Percentiles rank a stretch among this genome's conserved stretches.
Evolutionary conservation across 2,797 vertebrate genomes (phyloP).

Genomic region (Tauraco hartlaubi): DNA sequence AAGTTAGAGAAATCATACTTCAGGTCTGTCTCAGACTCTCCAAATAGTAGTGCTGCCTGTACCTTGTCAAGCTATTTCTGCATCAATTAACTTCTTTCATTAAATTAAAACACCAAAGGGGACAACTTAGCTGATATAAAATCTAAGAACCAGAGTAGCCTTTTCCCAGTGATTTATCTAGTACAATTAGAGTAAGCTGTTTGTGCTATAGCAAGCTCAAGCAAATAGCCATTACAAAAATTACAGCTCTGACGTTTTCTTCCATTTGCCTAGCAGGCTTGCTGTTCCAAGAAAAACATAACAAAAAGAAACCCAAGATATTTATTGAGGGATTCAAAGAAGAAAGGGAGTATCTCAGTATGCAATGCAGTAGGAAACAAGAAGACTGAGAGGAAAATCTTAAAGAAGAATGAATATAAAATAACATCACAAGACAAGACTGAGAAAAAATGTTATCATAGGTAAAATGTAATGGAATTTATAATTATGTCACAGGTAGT

Average conservation of each 20-base stretch:
- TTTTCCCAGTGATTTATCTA: slow-evolving; percentile 36
- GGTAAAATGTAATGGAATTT: neutral
- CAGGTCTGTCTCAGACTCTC: neutral
- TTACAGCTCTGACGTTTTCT: neutral
- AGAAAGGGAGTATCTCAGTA: neutral
- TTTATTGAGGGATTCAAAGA: neutral
- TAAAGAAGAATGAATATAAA: neutral
- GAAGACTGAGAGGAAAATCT: neutral
- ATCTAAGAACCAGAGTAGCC: neutral
- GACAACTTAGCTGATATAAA: slow-evolving; percentile 27
- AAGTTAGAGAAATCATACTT: neutral
- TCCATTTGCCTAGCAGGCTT: neutral
- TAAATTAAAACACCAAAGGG: slow-evolving; percentile 58
- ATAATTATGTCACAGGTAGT: neutral
- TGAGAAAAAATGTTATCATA: neutral
- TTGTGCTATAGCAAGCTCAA: neutral
- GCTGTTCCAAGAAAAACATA: neutral
- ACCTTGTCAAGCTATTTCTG: slow-evolving; percentile 23
- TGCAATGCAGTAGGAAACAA: neutral
- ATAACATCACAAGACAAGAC: neutral
- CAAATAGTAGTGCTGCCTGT: neutral
- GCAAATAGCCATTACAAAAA: neutral
- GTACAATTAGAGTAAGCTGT: neutral
- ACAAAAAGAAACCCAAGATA: neutral
- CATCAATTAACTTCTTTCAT: slow-evolving; percentile 54